A percentile compares a stretch with the other conserved stretches of the same genome.
Evolutionary conservation across 2,797 vertebrate genomes (phyloP).

Genomic region (Coranthus polyacanthus): DNA sequence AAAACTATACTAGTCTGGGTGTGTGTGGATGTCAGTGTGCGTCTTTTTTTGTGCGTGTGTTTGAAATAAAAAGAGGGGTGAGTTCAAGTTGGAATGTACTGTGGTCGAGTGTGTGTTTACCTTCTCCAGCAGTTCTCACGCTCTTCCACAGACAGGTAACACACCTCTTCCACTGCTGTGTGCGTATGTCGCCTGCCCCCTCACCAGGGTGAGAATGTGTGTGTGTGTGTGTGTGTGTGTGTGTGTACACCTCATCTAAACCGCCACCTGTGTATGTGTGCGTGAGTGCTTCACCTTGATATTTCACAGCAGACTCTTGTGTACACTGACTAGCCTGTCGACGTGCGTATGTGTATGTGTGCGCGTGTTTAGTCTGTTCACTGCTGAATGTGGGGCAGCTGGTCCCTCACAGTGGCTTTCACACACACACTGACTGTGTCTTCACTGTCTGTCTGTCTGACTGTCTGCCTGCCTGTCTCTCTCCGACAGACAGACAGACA

Average conservation of each 20-base stretch:
- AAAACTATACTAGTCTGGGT: conserved; percentile 79
- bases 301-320: conserved; percentile 81
- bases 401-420: conserved; percentile 73
- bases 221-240: conserved; percentile 6
- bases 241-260: conserved; percentile 56
- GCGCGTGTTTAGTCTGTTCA: conserved; percentile 67
- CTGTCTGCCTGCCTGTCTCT: conserved; percentile 64
- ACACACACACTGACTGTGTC: conserved; percentile 81
- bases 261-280: conserved; percentile 46
- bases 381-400: conserved; percentile 73
- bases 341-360: conserved; percentile 42
- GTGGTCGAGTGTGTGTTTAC: conserved; percentile 82
- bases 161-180: conserved; percentile 71
- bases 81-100: conserved; percentile 78
- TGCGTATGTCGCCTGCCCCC: conserved; percentile 59
- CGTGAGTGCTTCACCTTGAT: conserved; percentile 70
- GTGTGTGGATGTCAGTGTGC: conserved; percentile 65
- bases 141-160: conserved; percentile 83
- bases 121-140: conserved; percentile 77
- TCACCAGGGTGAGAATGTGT: conserved; percentile 39
- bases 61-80: conserved; percentile 62
- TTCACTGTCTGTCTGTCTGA: conserved; percentile 68
- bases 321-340: conserved; percentile 77
- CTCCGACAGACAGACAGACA: conserved; percentile 62
- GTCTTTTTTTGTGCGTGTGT: conserved; percentile 45